Evolutionary conservation across 2,888 invertebrate genomes (phyloP).

Genomic region (Mycalesis mineus): DNA sequence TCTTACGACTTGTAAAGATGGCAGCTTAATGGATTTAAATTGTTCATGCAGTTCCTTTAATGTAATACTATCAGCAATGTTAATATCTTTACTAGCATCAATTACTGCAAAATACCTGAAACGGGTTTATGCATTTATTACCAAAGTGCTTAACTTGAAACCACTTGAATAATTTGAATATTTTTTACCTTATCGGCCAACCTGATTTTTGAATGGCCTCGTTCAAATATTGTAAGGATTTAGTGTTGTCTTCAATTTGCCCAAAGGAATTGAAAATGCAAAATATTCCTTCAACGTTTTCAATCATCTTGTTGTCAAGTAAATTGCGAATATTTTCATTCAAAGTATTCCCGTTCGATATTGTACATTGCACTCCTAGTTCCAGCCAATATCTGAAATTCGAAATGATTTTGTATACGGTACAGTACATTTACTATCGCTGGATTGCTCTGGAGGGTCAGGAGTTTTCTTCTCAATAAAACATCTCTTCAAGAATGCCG

Average conservation of each 20-base stretch:
- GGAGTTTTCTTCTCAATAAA: too few species aligned
- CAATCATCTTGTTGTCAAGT: neutral
- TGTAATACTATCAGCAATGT: neutral
- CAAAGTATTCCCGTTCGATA: neutral
- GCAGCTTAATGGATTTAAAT: conserved; percentile 9
- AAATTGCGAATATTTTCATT: conserved; percentile 3
- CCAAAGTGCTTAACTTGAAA: too few species aligned
- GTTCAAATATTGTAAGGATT: conserved; percentile 8
- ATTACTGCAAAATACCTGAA: conserved; percentile 21
- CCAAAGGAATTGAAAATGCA: conserved; percentile 4
- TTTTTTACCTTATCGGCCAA: conserved; percentile 16
- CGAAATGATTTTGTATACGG: too few species aligned
- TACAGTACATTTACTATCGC: too few species aligned
- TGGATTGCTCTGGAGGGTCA: too few species aligned
- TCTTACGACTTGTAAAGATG: conserved; percentile 8
- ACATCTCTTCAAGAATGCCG: too few species aligned
- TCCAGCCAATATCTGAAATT: conserved; percentile 14
- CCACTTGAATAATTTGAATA: too few species aligned
- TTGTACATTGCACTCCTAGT: conserved; percentile 10
- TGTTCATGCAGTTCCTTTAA: neutral
- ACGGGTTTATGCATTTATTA: too few species aligned
- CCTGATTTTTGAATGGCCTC: neutral
- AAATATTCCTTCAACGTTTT: conserved; percentile 17
- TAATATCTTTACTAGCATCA: neutral
- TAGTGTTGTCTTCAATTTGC: neutral